Conservation (phyloP, 2,797 vertebrate genomes). For the Triplophysa yarkandensis region DNA sequence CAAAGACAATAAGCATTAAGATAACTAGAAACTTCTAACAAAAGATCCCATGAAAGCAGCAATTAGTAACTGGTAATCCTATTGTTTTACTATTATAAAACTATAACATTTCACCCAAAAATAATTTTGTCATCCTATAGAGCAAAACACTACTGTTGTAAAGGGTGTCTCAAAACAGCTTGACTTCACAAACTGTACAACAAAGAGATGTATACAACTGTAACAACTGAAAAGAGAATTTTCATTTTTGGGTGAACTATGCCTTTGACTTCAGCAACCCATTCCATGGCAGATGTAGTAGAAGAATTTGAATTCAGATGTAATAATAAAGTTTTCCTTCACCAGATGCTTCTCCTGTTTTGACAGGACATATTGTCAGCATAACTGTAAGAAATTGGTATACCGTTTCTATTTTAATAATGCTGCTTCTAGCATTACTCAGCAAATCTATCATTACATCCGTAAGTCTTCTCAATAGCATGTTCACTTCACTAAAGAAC, state of each 20-base stretch:
- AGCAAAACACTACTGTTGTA: no score
- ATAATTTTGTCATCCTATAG: no score
- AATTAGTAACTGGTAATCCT: no score
- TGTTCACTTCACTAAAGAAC: not conserved
- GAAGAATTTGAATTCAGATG: not conserved
- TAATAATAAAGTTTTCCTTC: not conserved
- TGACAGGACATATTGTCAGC: slow-evolving; percentile 45
- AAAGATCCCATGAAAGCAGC: not conserved
- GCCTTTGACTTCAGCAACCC: not conserved
- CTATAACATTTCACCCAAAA: no score
- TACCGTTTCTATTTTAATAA: slow-evolving; percentile 56
- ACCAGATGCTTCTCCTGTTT: not conserved
- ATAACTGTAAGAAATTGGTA: slow-evolving; percentile 61
- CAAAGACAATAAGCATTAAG: not conserved
- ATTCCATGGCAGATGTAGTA: not conserved
- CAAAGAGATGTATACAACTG: no score
- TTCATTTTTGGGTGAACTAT: no score
- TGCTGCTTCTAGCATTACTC: slow-evolving; percentile 55
- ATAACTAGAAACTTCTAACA: not conserved
- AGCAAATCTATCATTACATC: slow-evolving; percentile 39
- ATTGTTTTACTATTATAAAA: no score
- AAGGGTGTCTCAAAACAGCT: no score
- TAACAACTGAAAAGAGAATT: no score
- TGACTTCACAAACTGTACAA: no score
- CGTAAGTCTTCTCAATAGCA: not conserved